Conservation (phyloP, 2,888 invertebrate species). For the Thecocarcelia acutangulata region DNA sequence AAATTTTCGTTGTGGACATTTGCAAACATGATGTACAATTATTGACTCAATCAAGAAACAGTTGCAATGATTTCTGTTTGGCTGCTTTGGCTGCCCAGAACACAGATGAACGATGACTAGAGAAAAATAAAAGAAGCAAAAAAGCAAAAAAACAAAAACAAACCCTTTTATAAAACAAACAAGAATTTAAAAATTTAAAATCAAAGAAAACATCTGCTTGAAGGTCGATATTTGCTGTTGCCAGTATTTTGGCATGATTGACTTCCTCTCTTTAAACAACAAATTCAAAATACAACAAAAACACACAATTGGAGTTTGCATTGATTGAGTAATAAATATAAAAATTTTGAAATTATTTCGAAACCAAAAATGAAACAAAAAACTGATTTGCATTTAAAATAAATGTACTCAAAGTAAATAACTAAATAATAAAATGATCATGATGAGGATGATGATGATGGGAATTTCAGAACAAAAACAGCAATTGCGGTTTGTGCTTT, state of each 20-base stretch:
- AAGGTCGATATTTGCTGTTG: conserved; percentile 63
- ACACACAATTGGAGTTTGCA: conserved; percentile 62
- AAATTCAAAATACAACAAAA: not conserved
- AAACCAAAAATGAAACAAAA: conserved; percentile 22
- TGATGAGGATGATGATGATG: conserved; percentile 29
- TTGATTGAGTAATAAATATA: conserved; percentile 70
- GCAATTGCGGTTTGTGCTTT: conserved; percentile 30
- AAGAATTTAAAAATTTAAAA: conserved; percentile 31
- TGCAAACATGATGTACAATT: conserved; percentile 66
- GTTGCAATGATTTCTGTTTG: conserved; percentile 49
- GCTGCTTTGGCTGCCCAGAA: conserved; percentile 6
- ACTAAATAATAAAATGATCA: conserved; percentile 42
- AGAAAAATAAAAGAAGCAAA: conserved; percentile 4
- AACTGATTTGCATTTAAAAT: conserved; percentile 67
- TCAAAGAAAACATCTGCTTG: conserved; percentile 67
- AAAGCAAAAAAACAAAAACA: conserved; percentile 14
- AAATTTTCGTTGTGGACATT: conserved; percentile 43
- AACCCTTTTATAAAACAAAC: conserved; percentile 16
- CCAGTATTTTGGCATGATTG: conserved; percentile 55
- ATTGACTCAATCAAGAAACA: conserved; percentile 63
- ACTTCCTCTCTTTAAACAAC: conserved; percentile 48
- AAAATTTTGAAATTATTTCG: conserved; percentile 57
- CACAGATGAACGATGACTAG: conserved; percentile 62
- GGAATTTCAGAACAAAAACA: conserved; percentile 26
- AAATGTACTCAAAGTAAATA: conserved; percentile 60